Evolutionary conservation across 2,797 vertebrate species (phyloP).

Genomic region (Notolabrus celidotus): DNA sequence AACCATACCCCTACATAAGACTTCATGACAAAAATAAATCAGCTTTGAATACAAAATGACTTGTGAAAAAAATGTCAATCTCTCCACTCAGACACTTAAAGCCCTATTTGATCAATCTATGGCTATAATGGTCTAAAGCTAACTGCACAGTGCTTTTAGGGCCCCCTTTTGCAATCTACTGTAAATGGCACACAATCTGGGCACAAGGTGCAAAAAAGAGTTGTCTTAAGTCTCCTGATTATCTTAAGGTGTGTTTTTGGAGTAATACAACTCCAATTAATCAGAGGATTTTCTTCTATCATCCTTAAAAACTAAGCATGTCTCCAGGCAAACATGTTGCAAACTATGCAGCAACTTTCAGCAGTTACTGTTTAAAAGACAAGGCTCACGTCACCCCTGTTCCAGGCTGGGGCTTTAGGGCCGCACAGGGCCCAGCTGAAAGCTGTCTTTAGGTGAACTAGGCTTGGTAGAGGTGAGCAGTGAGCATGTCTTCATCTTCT

Average conservation of each 20-base stretch:
- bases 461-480: neutral
- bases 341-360: neutral
- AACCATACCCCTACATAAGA: slow-evolving; percentile 56
- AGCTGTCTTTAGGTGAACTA: neutral
- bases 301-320: neutral
- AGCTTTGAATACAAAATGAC: slow-evolving; percentile 29
- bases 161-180: neutral
- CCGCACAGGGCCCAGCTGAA: neutral
- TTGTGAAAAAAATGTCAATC: slow-evolving; percentile 13
- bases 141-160: neutral
- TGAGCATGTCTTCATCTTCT: neutral
- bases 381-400: neutral
- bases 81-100: neutral
- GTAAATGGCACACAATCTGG: neutral
- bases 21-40: slow-evolving; percentile 34
- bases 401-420: neutral
- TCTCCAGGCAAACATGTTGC: neutral
- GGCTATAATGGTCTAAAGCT: neutral
- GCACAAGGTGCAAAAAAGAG: neutral
- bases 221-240: neutral
- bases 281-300: neutral
- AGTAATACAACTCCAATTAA: neutral
- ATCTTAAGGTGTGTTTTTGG: neutral
- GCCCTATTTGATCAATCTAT: neutral
- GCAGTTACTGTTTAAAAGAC: neutral